A percentile compares a stretch with the other conserved stretches of the same genome.
These are phyloP conservation scores for Phyto melanocephala DNA, from an alignment of 2,888 invertebrate species.

Conservation along the genomic window DNA sequence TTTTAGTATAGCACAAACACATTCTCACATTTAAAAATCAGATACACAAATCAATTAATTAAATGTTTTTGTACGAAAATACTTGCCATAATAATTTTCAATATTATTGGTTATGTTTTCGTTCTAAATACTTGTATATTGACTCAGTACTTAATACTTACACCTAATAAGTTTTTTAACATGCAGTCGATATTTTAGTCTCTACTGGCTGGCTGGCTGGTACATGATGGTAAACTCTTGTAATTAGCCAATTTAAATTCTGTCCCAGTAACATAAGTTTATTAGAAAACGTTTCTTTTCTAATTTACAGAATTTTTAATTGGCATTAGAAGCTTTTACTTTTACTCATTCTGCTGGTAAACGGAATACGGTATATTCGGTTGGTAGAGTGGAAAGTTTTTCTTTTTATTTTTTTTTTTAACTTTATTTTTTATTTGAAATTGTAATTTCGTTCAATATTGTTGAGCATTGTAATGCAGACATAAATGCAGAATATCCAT, in stretches of 20 bases:
- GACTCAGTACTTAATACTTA: not conserved
- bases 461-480: constrained; percentile 40
- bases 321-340: constrained; percentile 59
- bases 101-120: constrained; percentile 22
- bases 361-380: constrained; percentile 4
- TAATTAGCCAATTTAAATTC: constrained; percentile 64
- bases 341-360: not conserved
- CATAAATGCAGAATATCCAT: constrained; percentile 56
- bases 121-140: not conserved
- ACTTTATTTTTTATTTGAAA: not conserved
- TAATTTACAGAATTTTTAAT: constrained; percentile 60
- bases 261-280: constrained; percentile 52
- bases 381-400: constrained; percentile 21
- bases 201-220: not conserved
- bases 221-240: constrained; percentile 4
- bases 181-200: not conserved
- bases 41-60: constrained; percentile 45
- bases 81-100: constrained; percentile 17
- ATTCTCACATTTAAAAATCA: not conserved
- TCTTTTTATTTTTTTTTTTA: constrained; percentile 15
- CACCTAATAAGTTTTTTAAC: not conserved
- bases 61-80: not conserved
- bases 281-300: constrained; percentile 61
- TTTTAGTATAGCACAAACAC: not conserved
- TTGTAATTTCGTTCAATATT: constrained; percentile 31